phyloP scores from a whole-genome alignment of 2,113 vertebrate species.

The Saccopteryx bilineata region DNA sequence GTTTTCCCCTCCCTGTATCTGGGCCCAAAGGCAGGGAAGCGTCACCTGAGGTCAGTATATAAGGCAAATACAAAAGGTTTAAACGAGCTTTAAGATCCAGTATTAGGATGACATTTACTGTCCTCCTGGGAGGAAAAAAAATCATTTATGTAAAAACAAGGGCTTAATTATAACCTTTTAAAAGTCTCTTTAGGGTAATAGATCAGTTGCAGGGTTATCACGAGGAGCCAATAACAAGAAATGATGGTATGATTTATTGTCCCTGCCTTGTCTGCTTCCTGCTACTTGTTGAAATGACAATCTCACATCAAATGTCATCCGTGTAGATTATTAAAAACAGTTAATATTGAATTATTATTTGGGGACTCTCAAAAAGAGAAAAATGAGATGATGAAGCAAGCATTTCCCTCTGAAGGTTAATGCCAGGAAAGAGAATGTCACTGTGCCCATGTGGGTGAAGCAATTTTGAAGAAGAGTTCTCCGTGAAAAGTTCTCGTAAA shows the following conservation, averaged over 20 bases:
- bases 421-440: not conserved
- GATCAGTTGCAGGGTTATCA: not conserved
- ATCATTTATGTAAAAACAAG: constrained; percentile 38
- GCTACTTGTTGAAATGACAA: not conserved
- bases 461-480: not conserved
- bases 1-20: not conserved
- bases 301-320: not conserved
- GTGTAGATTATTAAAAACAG: not conserved
- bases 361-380: not conserved
- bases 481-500: not conserved
- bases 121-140: not conserved
- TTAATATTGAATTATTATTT: not conserved
- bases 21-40: not conserved
- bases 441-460: not conserved
- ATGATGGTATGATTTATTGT: not conserved
- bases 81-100: constrained; percentile 14
- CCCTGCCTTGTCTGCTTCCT: not conserved
- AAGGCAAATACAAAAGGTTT: not conserved
- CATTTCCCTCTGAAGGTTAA: not conserved
- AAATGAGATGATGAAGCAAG: not conserved
- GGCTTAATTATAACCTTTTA: constrained; percentile 26
- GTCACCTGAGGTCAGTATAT: not conserved
- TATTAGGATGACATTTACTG: constrained; percentile 9
- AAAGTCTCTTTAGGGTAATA: not conserved
- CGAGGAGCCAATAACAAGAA: not conserved